Base-by-base conservation (phyloP, 2,113 vertebrate species). In the Donacobius atricapilla region DNA sequence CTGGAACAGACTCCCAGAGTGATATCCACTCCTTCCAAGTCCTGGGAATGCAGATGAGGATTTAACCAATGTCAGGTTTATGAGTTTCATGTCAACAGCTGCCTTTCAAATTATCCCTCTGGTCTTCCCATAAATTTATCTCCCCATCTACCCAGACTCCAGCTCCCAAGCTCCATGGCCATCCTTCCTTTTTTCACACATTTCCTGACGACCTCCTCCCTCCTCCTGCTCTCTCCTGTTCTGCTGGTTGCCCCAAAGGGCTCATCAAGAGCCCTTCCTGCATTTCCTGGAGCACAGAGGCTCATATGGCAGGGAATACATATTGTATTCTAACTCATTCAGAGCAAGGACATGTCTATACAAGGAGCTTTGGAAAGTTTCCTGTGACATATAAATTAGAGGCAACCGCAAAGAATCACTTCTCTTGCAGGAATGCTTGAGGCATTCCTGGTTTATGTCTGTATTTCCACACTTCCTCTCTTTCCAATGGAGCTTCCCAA, bases 1-100 rank as follows among this genome's bases (percentile, higher is more conserved):
- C 98, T 98, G 93, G 99, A 99, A 96, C 99, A 99, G 60, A 99
- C 99, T 37, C 99, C 99, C 60, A 99, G 96, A 96, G 98, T 99
- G 97, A 99, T 99, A 97, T 99, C 99, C 42, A 99, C 99, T 35
- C 99, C 99, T 64, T 99, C 99, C 90, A 99, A 98, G 96, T 99
- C 99, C 99, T 99, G 35, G 86, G 91, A 91, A 89, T 89, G 53
- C 65, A 94, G 84, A 92, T 1, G 57, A 50, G 68, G 18, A 58
- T 69, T 83, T n/a, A 42, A 81, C 51, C 33, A 51, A 39, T 5
- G 40, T 20, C 51, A 71, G 21, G 13, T n/a, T 79, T 65, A 58
- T 2, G 35, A 45, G 33, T 37, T 83, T 51, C 68, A 44, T 28
- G 71, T 27, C 65, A 58, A 24, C 6, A 33, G 27, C 48, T 54